phyloP scores from a whole-genome alignment of 2,888 invertebrate genomes.

The Phortica okadai region DNA sequence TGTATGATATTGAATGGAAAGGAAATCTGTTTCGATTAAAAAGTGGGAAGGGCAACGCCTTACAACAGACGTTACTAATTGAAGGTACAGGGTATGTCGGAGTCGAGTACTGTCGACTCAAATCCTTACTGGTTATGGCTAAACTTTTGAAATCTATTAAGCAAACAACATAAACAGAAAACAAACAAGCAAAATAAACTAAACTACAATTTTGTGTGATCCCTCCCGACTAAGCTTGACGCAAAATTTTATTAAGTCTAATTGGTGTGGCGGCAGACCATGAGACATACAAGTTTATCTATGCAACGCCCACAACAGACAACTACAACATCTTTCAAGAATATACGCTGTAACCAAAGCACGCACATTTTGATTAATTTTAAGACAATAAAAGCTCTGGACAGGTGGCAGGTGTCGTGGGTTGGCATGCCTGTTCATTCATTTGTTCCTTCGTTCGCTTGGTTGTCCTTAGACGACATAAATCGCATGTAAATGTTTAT shows the following conservation, averaged over 20 bases:
- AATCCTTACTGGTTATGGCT: no score
- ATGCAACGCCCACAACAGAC: slow-evolving; percentile 35
- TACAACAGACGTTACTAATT: no score
- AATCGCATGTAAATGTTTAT: slow-evolving; percentile 14
- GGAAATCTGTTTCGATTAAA: no score
- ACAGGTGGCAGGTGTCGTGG: background rate
- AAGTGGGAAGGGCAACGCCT: no score
- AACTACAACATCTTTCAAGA: background rate
- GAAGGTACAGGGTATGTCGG: no score
- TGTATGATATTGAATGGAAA: no score
- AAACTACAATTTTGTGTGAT: background rate
- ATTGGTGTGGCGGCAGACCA: background rate
- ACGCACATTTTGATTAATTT: slow-evolving; percentile 65
- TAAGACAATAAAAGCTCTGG: slow-evolving; percentile 59
- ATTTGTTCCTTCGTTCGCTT: background rate
- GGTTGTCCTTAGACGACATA: background rate
- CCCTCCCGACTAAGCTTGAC: slow-evolving; percentile 29
- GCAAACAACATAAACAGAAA: slow-evolving; percentile 37
- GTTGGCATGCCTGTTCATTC: background rate
- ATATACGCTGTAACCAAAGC: slow-evolving; percentile 9
- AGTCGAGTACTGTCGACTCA: no score
- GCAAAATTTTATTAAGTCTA: slow-evolving; percentile 55
- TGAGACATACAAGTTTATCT: slow-evolving; percentile 42
- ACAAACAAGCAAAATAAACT: background rate
- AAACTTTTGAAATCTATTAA: slow-evolving; percentile 45